Percentiles rank a stretch among this genome's conserved stretches.
phyloP scores from a whole-genome alignment of 1,140 invertebrate genomes.

The Oncopeltus fasciatus region DNA sequence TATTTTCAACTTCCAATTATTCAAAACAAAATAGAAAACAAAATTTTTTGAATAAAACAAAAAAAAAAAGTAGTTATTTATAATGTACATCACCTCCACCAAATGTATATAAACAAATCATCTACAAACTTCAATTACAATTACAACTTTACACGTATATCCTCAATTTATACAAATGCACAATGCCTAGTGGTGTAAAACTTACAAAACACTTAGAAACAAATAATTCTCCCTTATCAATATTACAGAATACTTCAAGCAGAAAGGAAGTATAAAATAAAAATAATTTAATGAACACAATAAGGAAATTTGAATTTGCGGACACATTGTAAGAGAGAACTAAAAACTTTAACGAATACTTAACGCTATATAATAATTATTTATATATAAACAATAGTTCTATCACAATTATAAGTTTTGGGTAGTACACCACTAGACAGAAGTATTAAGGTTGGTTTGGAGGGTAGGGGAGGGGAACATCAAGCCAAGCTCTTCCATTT shows the following conservation, averaged over 20 bases:
- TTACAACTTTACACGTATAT: constrained; percentile 16
- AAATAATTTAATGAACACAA: constrained; percentile 6
- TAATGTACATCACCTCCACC: constrained; percentile 19
- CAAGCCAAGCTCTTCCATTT: constrained; percentile 1
- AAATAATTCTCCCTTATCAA: constrained; percentile 6
- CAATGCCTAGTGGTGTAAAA: constrained; percentile 3
- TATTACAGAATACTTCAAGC: no score
- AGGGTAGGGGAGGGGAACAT: neutral
- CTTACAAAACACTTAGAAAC: neutral
- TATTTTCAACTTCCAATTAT: neutral
- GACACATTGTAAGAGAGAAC: neutral
- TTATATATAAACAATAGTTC: constrained; percentile 10
- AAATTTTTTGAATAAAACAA: neutral
- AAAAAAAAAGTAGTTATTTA: constrained; percentile 13
- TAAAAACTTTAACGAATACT: neutral
- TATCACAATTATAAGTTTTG: constrained; percentile 10
- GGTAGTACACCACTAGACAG: neutral
- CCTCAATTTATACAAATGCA: constrained; percentile 7
- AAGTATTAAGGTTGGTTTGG: neutral
- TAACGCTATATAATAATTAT: neutral
- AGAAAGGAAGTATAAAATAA: neutral
- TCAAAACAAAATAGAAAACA: neutral
- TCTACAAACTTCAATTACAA: constrained; percentile 17
- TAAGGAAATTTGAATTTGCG: neutral
- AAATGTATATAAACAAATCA: constrained; percentile 18